Conservation (phyloP, 2,888 invertebrate species). For the Caenorhabditis parvicauda region DNA sequence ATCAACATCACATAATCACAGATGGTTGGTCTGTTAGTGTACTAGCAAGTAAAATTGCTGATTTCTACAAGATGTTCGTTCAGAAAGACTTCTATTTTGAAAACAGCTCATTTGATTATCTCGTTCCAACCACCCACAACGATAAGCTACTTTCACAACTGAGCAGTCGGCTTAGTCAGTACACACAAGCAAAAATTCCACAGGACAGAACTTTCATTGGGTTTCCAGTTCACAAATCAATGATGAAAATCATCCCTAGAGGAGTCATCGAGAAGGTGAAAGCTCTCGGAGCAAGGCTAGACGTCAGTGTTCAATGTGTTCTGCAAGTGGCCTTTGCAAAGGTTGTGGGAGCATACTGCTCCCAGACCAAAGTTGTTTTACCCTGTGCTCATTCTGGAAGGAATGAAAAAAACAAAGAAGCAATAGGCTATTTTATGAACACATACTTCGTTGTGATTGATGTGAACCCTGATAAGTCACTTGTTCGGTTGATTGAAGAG, state of each 20-base stretch:
- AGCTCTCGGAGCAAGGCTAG: background rate
- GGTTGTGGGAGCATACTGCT: constrained; percentile 8
- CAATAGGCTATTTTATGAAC: constrained; percentile 58
- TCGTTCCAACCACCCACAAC: too few relatives aligned
- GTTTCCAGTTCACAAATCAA: background rate
- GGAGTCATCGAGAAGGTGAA: constrained; percentile 8
- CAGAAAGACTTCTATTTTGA: too few relatives aligned
- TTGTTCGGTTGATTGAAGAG: too few relatives aligned
- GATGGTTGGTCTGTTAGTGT: constrained; percentile 61
- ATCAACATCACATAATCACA: constrained; percentile 56
- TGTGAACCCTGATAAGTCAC: too few relatives aligned
- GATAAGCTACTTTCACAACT: too few relatives aligned
- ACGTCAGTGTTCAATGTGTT: constrained; percentile 5
- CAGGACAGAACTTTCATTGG: too few relatives aligned
- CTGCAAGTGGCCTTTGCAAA: constrained; percentile 9
- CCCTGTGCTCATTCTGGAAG: constrained; percentile 51
- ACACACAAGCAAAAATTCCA: too few relatives aligned
- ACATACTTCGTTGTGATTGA: too few relatives aligned
- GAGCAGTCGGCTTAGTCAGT: too few relatives aligned
- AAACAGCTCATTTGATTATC: too few relatives aligned
- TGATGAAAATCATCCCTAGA: constrained; percentile 5
- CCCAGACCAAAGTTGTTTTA: constrained; percentile 23
- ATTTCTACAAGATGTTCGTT: too few relatives aligned
- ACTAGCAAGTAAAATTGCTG: constrained; percentile 34
- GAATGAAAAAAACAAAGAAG: constrained; percentile 20